Base-by-base conservation (phyloP, 2,888 invertebrate species). In the Andrena chrysosceles region DNA sequence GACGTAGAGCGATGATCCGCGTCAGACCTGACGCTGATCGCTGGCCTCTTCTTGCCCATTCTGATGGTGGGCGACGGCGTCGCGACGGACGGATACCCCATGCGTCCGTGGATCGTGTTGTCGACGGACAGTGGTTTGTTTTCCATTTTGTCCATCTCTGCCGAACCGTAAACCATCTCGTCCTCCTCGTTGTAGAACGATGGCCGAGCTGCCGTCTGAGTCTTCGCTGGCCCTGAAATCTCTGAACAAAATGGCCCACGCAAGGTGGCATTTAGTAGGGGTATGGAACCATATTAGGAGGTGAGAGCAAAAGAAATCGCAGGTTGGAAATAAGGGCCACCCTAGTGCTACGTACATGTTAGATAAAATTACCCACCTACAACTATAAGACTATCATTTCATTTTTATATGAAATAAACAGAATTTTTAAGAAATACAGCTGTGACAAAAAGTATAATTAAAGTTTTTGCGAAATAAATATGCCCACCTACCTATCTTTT, bases 181-280 rank as follows among this genome's bases (percentile, higher is more conserved):
- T 97, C 96, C 89, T 96, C 96, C 86, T 96, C 95, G 92, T 97
- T 97, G 33, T 96, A 96, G 16, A 97, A 96, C 31, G 96, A 96
- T 42, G 90, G 88, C 77, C 89, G 83, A 13, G 85, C 81, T 23
- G 81, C 84, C 13, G 87, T 95, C 89, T 56, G 90, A 68, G 86
- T 87, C 67, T 87, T 91, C 77, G 96, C 96, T 8, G 96, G 96
- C 48, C 97, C 97, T n/a, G 97, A 96, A 89, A 97, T 97, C 94
- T 97, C 97, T 97, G 95, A 70, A 91, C 89, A 64, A 63, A 23
- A 77, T 26, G 10, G 52, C 42, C 42, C 42, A 42, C 42, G 16
- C 42, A 16, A 16, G 16, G 42, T 42, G 42, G 42, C 42, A 16
- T 16, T 42, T 5, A 42, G 42, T 42, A 42, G 13, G 13, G 42